A percentile compares a stretch with the other conserved stretches of the same genome.
Conservation (phyloP, 2,888 invertebrate genomes). For the Oxytorus armatus region DNA sequence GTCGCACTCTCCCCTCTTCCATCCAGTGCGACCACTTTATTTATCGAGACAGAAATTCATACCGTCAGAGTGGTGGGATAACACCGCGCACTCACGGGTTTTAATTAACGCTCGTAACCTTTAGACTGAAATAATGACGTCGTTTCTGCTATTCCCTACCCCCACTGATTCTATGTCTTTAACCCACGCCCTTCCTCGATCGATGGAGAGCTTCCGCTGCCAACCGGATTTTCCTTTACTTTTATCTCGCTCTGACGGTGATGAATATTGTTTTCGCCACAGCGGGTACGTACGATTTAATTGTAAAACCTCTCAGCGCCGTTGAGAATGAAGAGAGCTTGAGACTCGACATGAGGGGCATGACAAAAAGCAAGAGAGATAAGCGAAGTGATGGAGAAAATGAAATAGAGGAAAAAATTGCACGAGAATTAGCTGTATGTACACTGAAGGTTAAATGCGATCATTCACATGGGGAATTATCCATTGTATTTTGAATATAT, state of each 20-base stretch:
- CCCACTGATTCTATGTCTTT: background rate
- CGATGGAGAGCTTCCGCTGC: conserved; percentile 13
- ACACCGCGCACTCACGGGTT: conserved; percentile 51
- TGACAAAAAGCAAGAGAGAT: background rate
- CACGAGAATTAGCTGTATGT: background rate
- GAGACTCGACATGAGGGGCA: conserved; percentile 11
- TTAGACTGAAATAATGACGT: conserved; percentile 66
- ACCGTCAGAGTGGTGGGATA: conserved; percentile 41
- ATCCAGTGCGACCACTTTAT: conserved; percentile 37
- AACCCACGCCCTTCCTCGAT: background rate
- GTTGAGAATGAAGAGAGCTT: conserved; percentile 59
- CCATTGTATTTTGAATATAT: background rate
- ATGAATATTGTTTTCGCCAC: conserved; percentile 71
- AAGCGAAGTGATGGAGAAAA: background rate
- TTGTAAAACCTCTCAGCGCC: conserved; percentile 63
- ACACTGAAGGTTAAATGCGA: background rate
- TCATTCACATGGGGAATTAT: background rate
- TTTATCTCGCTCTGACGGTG: conserved; percentile 35
- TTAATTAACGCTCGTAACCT: conserved; percentile 66
- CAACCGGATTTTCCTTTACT: conserved; percentile 4
- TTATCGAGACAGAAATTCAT: conserved; percentile 59
- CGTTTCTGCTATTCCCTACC: conserved; percentile 53
- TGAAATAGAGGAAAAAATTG: background rate
- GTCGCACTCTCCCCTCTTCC: background rate
- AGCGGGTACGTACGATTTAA: conserved; percentile 68